Base-by-base conservation (phyloP, 1,140 invertebrate genomes). In the Bombus superbus region DNA sequence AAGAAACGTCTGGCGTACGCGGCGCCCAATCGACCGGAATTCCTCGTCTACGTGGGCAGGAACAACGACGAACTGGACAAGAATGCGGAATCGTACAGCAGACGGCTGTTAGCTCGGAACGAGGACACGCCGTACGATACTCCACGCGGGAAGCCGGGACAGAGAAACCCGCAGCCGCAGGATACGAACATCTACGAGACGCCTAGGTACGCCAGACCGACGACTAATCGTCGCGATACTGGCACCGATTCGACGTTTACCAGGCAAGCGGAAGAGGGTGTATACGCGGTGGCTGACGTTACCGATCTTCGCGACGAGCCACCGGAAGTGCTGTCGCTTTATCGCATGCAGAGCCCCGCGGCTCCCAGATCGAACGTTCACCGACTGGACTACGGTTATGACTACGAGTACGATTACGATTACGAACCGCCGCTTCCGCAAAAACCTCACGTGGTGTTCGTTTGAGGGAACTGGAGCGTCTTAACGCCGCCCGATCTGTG, bases 371-470 rank as follows among this genome's bases (percentile, higher is more conserved):
- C 90, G 40, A 92, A 89, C 78, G 40, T 64, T 3, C 89, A 77
- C 10, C 85, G 75, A 1, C 11, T 81, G 25, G 91, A 85, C 57
- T 93, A 91, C 44, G 92, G 92, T 73, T 94, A 93, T 84, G 92
- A 93, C 80, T 94, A 94, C 76, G 93, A 94, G 53, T 94, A 94
- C 88, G 94, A 94, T 76, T 93, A 92, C 87, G 93, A 93, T 75
- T 94, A 94, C 88, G 91, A 94, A 71, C 88, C 92, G 2, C 86
- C 93, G 42, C 42, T 93, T 64, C 92, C 92, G 72, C 76, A 95
- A 72, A 95, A 95, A 83, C 94, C 94, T 25, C 94, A 95, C 87
- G 93, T 95, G 42, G 95, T 95, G 72, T 95, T 95, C 74, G 94
- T 95, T 73, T 95, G 87, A 93, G 79, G 42, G 32, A n/a, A 3